phyloP scores from a whole-genome alignment of 2,888 invertebrate species.

The Brachylomia viminalis region DNA sequence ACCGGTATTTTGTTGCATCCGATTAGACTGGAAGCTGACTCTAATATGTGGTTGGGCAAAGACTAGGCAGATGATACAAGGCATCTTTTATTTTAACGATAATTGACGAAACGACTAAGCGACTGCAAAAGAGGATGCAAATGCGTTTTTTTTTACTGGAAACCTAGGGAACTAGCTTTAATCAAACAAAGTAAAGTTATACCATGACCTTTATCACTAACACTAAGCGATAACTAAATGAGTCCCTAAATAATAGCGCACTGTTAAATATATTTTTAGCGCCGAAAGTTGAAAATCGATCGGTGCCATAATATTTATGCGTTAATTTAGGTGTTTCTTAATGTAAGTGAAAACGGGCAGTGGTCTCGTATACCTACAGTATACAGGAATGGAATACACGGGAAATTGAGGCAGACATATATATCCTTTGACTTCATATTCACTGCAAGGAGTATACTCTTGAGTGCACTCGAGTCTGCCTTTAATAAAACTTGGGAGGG shows the following conservation, averaged over 20 bases:
- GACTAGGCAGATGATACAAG: background rate
- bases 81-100: too few relatives aligned
- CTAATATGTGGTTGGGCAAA: background rate
- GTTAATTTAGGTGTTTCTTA: background rate
- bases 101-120: too few relatives aligned
- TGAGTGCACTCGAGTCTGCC: slow-evolving; percentile 7
- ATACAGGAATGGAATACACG: background rate
- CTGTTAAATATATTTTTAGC: too few relatives aligned
- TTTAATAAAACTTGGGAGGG: slow-evolving; percentile 39
- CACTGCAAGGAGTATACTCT: background rate
- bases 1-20: too few relatives aligned
- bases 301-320: background rate
- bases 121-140: too few relatives aligned
- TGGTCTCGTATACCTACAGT: too few relatives aligned
- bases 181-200: background rate
- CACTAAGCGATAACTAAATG: background rate
- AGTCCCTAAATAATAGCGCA: background rate
- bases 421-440: slow-evolving; percentile 23
- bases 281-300: background rate
- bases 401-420: background rate
- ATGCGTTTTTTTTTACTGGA: too few relatives aligned
- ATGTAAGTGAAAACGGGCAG: background rate
- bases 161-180: too few relatives aligned
- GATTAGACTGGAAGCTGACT: too few relatives aligned
- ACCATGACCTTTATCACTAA: too few relatives aligned